Conservation (phyloP, 2,888 invertebrate species). For the Lithosia quadra region DNA sequence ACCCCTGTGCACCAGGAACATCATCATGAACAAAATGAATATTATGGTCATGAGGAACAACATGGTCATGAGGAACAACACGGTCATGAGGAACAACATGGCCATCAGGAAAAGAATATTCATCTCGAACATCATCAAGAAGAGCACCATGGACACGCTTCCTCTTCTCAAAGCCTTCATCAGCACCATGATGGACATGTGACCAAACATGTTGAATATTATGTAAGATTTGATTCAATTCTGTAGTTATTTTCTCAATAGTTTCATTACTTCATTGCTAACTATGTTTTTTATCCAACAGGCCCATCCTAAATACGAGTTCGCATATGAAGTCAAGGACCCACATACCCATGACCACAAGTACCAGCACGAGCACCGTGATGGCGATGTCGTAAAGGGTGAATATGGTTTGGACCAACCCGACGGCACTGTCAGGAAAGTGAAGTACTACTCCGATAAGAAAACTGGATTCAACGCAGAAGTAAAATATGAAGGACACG, state of each 20-base stretch:
- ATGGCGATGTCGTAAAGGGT: slow-evolving; percentile 41
- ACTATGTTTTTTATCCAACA: slow-evolving; percentile 21
- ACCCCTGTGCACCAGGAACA: slow-evolving; percentile 5
- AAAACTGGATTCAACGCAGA: slow-evolving; percentile 63
- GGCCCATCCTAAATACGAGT: slow-evolving; percentile 66
- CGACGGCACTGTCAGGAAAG: slow-evolving; percentile 49
- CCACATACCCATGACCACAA: slow-evolving; percentile 84
- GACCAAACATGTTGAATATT: slow-evolving; percentile 53
- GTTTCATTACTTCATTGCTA: not conserved
- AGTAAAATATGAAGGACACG: slow-evolving; percentile 44
- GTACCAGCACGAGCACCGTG: slow-evolving; percentile 77
- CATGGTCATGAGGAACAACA: slow-evolving; percentile 9
- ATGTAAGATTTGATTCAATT: slow-evolving; percentile 40
- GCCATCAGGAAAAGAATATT: slow-evolving; percentile 9
- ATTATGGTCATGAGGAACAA: slow-evolving; percentile 24
- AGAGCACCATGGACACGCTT: slow-evolving; percentile 51
- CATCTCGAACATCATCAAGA: slow-evolving; percentile 41
- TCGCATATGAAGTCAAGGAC: slow-evolving; percentile 80
- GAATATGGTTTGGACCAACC: slow-evolving; percentile 61
- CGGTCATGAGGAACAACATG: slow-evolving; percentile 26
- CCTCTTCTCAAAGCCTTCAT: slow-evolving; percentile 62
- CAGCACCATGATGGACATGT: slow-evolving; percentile 55
- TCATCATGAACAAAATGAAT: not conserved
- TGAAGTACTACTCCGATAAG: slow-evolving; percentile 83
- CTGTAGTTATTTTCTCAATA: not conserved